Base-by-base conservation (phyloP, 2,113 vertebrate genomes). In the Trematomus loennbergii region DNA sequence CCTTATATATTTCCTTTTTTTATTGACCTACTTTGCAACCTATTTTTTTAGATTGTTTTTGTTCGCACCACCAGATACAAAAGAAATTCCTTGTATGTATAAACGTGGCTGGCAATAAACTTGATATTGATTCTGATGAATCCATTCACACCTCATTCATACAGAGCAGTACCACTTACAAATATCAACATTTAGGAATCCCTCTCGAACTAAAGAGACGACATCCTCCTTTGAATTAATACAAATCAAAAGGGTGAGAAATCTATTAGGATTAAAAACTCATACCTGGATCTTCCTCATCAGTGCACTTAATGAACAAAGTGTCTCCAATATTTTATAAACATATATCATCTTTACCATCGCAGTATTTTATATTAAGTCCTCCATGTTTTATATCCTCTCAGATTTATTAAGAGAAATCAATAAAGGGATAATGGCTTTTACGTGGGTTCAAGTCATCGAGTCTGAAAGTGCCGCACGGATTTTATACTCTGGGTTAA, bases 261-360 rank as follows among this genome's bases (percentile, higher is more conserved):
- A 57, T 83, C 9, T 72, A 81, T 84, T 36, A 77, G 58, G 29
- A 79, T 20, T 55, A 74, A 88, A 40, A 64, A 18, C 80, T 79
- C 43, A 2, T 16, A 77, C 16, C 16, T 65, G 76, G 17, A 52
- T 72, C 72, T 59, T 54, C 53, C 29, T 78, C 73, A 72, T 83
- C 76, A 67, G 69, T 60, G 5, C 70, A 71, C 53, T 70, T 81
- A 83, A 81, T 83, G 71, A 87, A 81, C 77, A 64, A 64, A 87
- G 74, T 75, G 88, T 88, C 86, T 73, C 16, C 12, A 18, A 64
- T 71, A 46, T 78, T 87, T 84, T 72, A 85, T 63, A 9, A 0
- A 48, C 45, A n/a, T 83, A 54, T 4, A 85, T 89, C 84, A 82
- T 79, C 59, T 81, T 72, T 25, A 83, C 64, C 77, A 9, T 81